A percentile compares a stretch with the other conserved stretches of the same genome.
These are phyloP conservation scores for Magallana nippona DNA, from an alignment of 2,888 invertebrate species.

Conservation along the genomic window DNA sequence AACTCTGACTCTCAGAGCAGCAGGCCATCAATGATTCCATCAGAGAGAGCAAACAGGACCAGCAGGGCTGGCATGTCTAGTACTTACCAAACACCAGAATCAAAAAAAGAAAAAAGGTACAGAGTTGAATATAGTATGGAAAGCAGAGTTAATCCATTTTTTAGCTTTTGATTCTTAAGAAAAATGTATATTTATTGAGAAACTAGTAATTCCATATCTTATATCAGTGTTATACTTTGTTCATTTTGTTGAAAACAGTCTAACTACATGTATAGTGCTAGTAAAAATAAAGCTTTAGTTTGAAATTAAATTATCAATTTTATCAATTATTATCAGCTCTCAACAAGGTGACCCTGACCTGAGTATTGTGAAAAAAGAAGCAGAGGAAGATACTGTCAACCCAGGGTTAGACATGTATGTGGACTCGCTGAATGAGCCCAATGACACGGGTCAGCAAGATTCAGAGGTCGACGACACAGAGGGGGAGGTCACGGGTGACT, in stretches of 20 bases:
- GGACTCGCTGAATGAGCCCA: neutral
- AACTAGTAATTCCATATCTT: too few relatives aligned
- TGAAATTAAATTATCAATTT: neutral
- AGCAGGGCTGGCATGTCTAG: neutral
- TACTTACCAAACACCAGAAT: neutral
- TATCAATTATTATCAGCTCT: neutral
- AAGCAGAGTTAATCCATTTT: too few relatives aligned
- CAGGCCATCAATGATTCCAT: neutral
- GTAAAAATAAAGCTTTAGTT: neutral
- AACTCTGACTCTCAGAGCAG: neutral
- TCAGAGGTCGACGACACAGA: neutral
- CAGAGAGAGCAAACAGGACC: neutral
- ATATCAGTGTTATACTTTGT: too few relatives aligned
- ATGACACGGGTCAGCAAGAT: conserved; percentile 8
- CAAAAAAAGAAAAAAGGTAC: conserved; percentile 17
- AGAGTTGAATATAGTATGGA: too few relatives aligned
- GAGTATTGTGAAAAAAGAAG: conserved; percentile 30
- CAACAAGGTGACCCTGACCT: conserved; percentile 18
- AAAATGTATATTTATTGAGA: too few relatives aligned
- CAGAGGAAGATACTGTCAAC: neutral
- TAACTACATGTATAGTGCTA: neutral
- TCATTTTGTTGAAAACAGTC: too few relatives aligned
- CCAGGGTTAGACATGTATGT: conserved; percentile 31
- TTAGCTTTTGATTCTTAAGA: too few relatives aligned
- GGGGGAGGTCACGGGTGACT: neutral